A percentile compares a stretch with the other conserved stretches of the same genome.
Evolutionary conservation across 1,140 invertebrate species (phyloP).

Genomic region (Drosophila tropicalis): DNA sequence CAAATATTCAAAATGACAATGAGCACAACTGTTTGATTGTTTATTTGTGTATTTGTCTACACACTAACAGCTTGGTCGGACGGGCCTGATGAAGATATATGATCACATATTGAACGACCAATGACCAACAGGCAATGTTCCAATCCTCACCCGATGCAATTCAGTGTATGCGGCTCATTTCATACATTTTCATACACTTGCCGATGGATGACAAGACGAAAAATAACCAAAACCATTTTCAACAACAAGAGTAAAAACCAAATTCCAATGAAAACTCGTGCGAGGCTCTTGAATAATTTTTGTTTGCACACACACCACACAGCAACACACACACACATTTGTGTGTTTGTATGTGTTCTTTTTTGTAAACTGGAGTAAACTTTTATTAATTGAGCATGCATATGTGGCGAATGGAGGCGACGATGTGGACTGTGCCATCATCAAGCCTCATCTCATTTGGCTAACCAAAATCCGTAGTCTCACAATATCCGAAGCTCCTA

Average conservation of each 20-base stretch:
- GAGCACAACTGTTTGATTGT: slow-evolving; percentile 48
- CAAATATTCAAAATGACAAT: slow-evolving; percentile 52
- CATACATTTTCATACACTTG: slow-evolving; percentile 17
- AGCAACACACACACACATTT: background rate
- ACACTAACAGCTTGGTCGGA: slow-evolving; percentile 31
- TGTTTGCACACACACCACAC: slow-evolving; percentile 4
- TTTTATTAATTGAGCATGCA: slow-evolving; percentile 52
- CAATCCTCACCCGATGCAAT: slow-evolving; percentile 28
- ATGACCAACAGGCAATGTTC: slow-evolving; percentile 36
- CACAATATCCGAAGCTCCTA: background rate
- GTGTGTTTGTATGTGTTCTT: slow-evolving; percentile 9
- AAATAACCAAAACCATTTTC: slow-evolving; percentile 38
- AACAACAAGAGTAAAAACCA: slow-evolving; percentile 23
- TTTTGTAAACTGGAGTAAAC: slow-evolving; percentile 59
- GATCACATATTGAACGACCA: slow-evolving; percentile 52
- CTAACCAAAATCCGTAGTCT: background rate
- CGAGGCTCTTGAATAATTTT: slow-evolving; percentile 41
- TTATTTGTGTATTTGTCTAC: slow-evolving; percentile 19
- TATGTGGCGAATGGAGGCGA: slow-evolving; percentile 10
- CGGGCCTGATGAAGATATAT: slow-evolving; percentile 52
- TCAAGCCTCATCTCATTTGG: slow-evolving; percentile 26
- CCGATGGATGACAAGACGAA: slow-evolving; percentile 42
- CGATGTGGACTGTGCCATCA: background rate
- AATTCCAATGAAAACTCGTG: slow-evolving; percentile 54
- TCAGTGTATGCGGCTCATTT: slow-evolving; percentile 33